These are phyloP conservation scores for Nicator chloris DNA, from an alignment of 2,113 vertebrate species.

Conservation along the genomic window DNA sequence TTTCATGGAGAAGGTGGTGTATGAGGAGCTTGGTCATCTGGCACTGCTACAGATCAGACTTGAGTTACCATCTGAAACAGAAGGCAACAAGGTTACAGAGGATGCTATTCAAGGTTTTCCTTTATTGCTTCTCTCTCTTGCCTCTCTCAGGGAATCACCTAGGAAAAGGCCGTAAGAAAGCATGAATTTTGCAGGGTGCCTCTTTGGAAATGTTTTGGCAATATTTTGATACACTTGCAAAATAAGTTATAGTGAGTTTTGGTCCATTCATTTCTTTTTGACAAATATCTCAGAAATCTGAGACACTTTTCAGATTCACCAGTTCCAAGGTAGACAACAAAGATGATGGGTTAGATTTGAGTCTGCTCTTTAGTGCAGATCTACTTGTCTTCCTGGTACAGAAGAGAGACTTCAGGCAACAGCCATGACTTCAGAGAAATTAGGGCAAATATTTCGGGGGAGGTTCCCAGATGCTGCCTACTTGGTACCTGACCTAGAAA, in stretches of 20 bases:
- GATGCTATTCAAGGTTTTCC: background rate
- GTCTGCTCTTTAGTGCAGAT: background rate
- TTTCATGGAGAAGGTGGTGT: background rate
- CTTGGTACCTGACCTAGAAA: background rate
- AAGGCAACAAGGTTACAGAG: background rate
- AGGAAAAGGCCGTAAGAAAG: background rate
- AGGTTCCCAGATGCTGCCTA: background rate
- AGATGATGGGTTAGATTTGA: background rate
- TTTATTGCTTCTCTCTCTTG: background rate
- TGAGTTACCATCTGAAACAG: background rate
- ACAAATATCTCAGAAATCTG: background rate
- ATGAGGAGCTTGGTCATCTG: background rate
- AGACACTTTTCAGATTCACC: background rate
- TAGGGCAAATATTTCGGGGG: background rate
- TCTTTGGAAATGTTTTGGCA: background rate
- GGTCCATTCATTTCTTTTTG: background rate
- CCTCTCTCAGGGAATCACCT: background rate
- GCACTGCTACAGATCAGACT: background rate
- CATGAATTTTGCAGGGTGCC: background rate
- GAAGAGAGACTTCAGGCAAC: background rate
- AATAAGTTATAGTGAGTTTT: background rate
- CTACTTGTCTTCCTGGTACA: background rate
- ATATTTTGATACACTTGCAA: background rate
- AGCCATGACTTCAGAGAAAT: background rate
- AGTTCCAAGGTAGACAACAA: background rate